phyloP scores from a whole-genome alignment of 2,113 vertebrate species.

The Centropus bengalensis region DNA sequence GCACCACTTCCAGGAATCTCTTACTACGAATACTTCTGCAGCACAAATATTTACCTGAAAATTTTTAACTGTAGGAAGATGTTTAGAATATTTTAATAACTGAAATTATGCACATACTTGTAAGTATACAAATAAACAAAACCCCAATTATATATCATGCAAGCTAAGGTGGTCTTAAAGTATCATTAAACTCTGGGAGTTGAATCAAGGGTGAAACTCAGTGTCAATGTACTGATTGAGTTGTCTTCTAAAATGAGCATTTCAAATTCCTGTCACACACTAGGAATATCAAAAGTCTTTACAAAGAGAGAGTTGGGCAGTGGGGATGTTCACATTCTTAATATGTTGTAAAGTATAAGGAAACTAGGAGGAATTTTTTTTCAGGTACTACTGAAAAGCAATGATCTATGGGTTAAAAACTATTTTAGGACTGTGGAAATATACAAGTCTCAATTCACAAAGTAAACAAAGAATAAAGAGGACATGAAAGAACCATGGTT shows the following conservation, averaged over 20 bases:
- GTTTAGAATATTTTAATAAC: neutral
- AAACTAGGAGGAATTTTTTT: fast-evolving
- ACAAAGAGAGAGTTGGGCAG: fast-evolving
- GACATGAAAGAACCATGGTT: neutral
- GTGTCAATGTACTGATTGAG: fast-evolving
- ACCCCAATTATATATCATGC: neutral
- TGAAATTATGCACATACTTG: neutral
- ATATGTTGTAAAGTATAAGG: neutral
- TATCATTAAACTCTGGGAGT: neutral
- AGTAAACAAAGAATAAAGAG: neutral
- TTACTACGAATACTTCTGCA: neutral
- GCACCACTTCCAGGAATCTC: neutral
- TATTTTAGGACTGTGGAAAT: neutral
- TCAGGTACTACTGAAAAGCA: neutral
- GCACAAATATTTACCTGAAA: neutral
- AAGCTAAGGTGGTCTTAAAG: neutral
- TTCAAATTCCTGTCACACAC: neutral
- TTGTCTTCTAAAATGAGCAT: neutral
- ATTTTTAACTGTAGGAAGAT: neutral
- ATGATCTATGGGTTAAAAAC: neutral
- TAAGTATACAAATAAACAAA: neutral
- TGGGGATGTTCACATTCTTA: neutral
- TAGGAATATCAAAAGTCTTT: neutral
- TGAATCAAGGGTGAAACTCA: neutral
- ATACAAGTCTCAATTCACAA: neutral